Conservation (phyloP, 1,140 invertebrate genomes). For the Colletes gigas region DNA sequence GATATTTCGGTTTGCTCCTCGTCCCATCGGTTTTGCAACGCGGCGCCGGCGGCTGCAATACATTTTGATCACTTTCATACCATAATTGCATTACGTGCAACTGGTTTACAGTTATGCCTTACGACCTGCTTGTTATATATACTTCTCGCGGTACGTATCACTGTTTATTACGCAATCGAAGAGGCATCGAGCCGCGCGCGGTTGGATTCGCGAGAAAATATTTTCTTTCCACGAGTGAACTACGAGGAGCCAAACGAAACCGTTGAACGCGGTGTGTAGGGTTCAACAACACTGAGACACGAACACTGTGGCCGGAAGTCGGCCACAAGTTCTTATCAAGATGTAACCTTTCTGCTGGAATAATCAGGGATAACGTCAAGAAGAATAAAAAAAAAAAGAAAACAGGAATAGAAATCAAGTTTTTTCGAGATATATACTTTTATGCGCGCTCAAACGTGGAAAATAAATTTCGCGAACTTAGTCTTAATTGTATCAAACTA, state of each 20-base stretch:
- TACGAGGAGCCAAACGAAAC: not conserved
- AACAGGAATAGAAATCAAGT: no score
- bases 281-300: slow-evolving; percentile 10
- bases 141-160: slow-evolving; percentile 21
- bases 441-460: no score
- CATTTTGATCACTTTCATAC: slow-evolving; percentile 72
- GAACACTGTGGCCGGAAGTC: slow-evolving; percentile 32
- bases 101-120: slow-evolving; percentile 72
- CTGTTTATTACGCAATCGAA: slow-evolving; percentile 45
- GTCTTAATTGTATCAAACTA: no score
- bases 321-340: slow-evolving; percentile 17
- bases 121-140: slow-evolving; percentile 48
- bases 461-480: no score
- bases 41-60: slow-evolving; percentile 58
- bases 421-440: no score
- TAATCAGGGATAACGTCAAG: not conserved
- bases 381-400: no score
- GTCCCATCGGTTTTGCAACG: slow-evolving; percentile 61
- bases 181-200: slow-evolving; percentile 10
- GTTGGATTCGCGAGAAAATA: slow-evolving; percentile 5
- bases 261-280: not conserved
- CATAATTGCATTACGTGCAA: slow-evolving; percentile 71
- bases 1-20: slow-evolving; percentile 20
- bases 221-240: not conserved
- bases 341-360: slow-evolving; percentile 16